Base-by-base conservation (phyloP, 1,140 invertebrate genomes). In the Anastrepha obliqua region DNA sequence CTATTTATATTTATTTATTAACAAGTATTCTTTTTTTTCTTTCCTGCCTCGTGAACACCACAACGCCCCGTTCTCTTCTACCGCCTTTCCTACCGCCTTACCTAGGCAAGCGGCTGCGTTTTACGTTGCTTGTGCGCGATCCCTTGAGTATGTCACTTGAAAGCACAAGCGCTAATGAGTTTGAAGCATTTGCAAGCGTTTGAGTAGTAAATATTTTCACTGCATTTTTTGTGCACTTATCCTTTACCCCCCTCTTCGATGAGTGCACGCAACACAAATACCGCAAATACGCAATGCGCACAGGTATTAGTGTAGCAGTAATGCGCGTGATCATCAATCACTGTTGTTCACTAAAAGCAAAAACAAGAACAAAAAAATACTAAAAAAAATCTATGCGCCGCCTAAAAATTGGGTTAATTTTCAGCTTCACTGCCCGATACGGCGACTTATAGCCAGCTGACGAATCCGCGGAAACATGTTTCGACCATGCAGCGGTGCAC, bases 381-480 rank as follows among this genome's bases (percentile, higher is more conserved):
- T 17, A n/a, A 11, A 39, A 67, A 74, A 17, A 74, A 74, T 74
- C 67, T 74, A 74, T 39, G 67, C 47, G 44, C 51, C 47, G 74
- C 74, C 74, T 4, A 42, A 55, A 81, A 81, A 81, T 81, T 81
- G 74, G 74, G 74, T 81, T 81, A 81, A 81, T 81, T 81, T 81
- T 55, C 47, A 29, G 47, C 74, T 58, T 55, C 74, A 81, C 9
- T 81, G 74, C 9, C 60, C 15, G 51, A 62, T 13, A 39, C n/a
- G 5, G 29, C 74, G n/a, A 62, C n/a, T 9, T 4, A 62, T 11
- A 55, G 39, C 65, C 39, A 39, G 20, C 39, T 39, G 65, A 4
- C 13, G 4, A n/a, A 13, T 70, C 6, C 9, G 39, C 11, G 39
- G 29, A 29, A 67, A 13, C 29, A 5, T 11, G 65, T 15, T 70